phyloP scores from a whole-genome alignment of 2,113 vertebrate genomes.

The Hucho hucho region DNA sequence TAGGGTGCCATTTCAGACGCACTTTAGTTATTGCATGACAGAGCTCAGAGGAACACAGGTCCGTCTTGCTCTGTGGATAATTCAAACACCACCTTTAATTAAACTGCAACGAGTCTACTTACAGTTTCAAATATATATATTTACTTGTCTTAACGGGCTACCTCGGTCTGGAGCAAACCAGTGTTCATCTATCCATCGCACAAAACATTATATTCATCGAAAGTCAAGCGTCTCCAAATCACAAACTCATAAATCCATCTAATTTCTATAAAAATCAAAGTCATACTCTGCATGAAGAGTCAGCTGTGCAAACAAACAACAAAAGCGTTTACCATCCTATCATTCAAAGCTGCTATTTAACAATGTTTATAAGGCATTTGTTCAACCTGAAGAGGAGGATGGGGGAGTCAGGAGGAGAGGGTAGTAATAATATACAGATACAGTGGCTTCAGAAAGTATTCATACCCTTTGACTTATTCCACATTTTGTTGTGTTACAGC shows the following conservation, averaged over 20 bases:
- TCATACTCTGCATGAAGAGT: slow-evolving; percentile 48
- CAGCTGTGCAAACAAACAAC: slow-evolving; percentile 56
- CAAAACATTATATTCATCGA: slow-evolving; percentile 6
- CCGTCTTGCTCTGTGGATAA: slow-evolving; percentile 28
- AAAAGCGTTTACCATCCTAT: slow-evolving; percentile 58
- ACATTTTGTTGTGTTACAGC: too few species aligned
- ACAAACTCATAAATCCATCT: slow-evolving; percentile 15
- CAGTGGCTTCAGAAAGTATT: too few species aligned
- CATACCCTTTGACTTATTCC: too few species aligned
- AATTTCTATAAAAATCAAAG: slow-evolving; percentile 23
- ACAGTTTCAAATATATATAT: slow-evolving; percentile 8
- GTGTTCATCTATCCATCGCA: not conserved
- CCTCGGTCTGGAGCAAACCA: slow-evolving; percentile 6
- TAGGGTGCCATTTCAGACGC: too few species aligned
- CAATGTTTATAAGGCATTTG: slow-evolving; percentile 77
- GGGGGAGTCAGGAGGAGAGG: not conserved
- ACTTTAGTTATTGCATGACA: slow-evolving; percentile 27
- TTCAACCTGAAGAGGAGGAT: slow-evolving; percentile 73
- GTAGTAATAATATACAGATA: slow-evolving; percentile 35
- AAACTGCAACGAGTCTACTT: not conserved
- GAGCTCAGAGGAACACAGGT: slow-evolving; percentile 18
- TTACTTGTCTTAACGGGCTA: not conserved
- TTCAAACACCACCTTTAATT: slow-evolving; percentile 32
- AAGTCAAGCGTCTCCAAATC: not conserved
- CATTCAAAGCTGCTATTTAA: slow-evolving; percentile 61